phyloP scores from a whole-genome alignment of 1,140 invertebrate genomes.

The Camponotus floridanus region DNA sequence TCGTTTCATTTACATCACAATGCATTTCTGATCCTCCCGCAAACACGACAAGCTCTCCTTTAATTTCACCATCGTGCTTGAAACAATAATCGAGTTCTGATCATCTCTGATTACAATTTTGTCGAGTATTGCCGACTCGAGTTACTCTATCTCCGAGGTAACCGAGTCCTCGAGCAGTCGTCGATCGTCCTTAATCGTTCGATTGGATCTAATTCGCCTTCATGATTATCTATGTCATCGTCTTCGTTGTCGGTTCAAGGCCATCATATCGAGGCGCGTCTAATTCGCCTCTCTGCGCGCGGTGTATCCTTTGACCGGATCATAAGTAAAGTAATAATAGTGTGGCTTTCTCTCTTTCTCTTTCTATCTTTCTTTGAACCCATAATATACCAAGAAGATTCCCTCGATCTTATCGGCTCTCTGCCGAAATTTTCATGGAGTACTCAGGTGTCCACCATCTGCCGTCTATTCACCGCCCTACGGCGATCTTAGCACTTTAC shows the following conservation, averaged over 20 bases:
- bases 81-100: conserved; percentile 52
- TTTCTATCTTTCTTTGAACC: neutral
- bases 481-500: conserved; percentile 54
- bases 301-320: conserved; percentile 47
- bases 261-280: conserved; percentile 36
- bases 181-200: conserved; percentile 73
- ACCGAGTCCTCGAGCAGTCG: conserved; percentile 65
- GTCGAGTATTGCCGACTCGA: conserved; percentile 37
- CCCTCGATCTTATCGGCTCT: conserved; percentile 46
- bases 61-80: conserved; percentile 42
- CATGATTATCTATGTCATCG: conserved; percentile 65
- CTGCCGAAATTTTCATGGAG: conserved; percentile 33
- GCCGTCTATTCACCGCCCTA: conserved; percentile 60
- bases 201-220: conserved; percentile 75
- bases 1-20: conserved; percentile 49
- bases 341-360: neutral
- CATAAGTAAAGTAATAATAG: conserved; percentile 30
- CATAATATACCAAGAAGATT: conserved; percentile 39
- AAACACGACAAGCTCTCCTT: conserved; percentile 17
- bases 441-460: conserved; percentile 73
- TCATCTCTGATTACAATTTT: conserved; percentile 51
- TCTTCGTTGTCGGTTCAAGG: conserved; percentile 71
- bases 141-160: conserved; percentile 57
- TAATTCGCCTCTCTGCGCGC: conserved; percentile 39
- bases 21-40: conserved; percentile 9